A percentile compares a stretch with the other conserved stretches of the same genome.
Evolutionary conservation across 2,113 vertebrate species (phyloP).

Genomic region (Triplophysa tibetana): DNA sequence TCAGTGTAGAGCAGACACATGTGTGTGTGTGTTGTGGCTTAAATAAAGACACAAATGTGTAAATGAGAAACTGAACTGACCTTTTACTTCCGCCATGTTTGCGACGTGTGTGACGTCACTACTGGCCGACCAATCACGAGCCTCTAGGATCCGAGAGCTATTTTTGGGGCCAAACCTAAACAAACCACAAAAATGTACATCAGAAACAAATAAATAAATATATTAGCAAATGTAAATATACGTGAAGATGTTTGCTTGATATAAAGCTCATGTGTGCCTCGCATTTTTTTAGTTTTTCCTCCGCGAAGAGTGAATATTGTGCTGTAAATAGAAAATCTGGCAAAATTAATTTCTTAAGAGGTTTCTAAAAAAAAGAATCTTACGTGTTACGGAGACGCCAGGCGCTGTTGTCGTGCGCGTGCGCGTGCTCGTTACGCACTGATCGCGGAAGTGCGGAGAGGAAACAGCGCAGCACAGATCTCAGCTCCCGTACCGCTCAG

Average conservation of each 20-base stretch:
- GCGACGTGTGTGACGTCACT: conserved; percentile 65
- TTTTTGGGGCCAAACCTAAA: too few species aligned
- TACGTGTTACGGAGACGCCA: not conserved
- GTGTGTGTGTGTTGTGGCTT: not conserved
- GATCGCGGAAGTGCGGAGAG: conserved; percentile 37
- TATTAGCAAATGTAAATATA: not conserved
- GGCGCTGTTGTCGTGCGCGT: not conserved
- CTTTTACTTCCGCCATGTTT: conserved; percentile 78
- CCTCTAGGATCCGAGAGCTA: not conserved
- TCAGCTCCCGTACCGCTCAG: conserved; percentile 37
- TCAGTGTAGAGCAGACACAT: too few species aligned
- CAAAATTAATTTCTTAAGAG: too few species aligned
- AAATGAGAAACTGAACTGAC: conserved; percentile 58
- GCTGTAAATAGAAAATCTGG: too few species aligned
- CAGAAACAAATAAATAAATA: too few species aligned
- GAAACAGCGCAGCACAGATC: conserved; percentile 25
- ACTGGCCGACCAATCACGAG: not conserved
- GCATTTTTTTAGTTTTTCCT: too few species aligned
- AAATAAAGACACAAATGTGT: conserved; percentile 11
- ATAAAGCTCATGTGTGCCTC: not conserved
- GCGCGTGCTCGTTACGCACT: conserved; percentile 23
- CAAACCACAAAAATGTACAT: too few species aligned
- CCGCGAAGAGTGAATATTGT: too few species aligned
- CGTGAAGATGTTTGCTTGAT: too few species aligned
- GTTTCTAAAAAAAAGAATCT: too few species aligned